Percentiles rank a stretch among this genome's conserved stretches.
phyloP scores from a whole-genome alignment of 1,140 invertebrate species.

The Pseudomyrmex gracilis region DNA sequence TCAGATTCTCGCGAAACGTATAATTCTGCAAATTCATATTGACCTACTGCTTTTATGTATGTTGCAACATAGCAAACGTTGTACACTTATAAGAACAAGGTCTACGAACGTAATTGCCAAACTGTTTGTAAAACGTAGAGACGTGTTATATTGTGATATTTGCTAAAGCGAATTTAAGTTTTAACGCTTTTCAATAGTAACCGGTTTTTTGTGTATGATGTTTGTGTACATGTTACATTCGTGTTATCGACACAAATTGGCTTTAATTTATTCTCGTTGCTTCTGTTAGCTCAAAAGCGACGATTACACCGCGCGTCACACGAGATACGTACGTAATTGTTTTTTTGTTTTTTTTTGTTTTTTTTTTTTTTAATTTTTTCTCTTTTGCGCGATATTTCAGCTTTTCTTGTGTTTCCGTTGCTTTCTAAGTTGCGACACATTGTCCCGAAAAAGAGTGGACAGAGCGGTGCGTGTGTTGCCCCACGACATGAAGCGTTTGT shows the following conservation, averaged over 20 bases:
- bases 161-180: slow-evolving; percentile 49
- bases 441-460: slow-evolving; percentile 75
- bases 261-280: slow-evolving; percentile 29
- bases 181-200: slow-evolving; percentile 48
- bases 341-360: not conserved
- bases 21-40: slow-evolving; percentile 45
- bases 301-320: not conserved
- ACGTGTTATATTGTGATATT: slow-evolving; percentile 62
- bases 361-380: too few relatives aligned
- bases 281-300: not conserved
- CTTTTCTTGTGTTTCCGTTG: slow-evolving; percentile 78
- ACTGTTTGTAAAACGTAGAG: slow-evolving; percentile 52
- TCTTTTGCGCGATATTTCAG: slow-evolving; percentile 64
- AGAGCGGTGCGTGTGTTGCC: slow-evolving; percentile 77
- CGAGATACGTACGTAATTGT: not conserved
- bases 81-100: slow-evolving; percentile 58
- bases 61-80: slow-evolving; percentile 56
- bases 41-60: slow-evolving; percentile 46
- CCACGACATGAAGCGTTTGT: slow-evolving; percentile 81
- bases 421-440: slow-evolving; percentile 77
- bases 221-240: not conserved
- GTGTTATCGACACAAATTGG: slow-evolving; percentile 28
- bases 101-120: slow-evolving; percentile 42
- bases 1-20: slow-evolving; percentile 55
- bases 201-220: slow-evolving; percentile 20